Percentiles rank a stretch among this genome's conserved stretches.
These are phyloP conservation scores for Cybosia mesomella DNA, from an alignment of 2,888 invertebrate species.

Conservation along the genomic window DNA sequence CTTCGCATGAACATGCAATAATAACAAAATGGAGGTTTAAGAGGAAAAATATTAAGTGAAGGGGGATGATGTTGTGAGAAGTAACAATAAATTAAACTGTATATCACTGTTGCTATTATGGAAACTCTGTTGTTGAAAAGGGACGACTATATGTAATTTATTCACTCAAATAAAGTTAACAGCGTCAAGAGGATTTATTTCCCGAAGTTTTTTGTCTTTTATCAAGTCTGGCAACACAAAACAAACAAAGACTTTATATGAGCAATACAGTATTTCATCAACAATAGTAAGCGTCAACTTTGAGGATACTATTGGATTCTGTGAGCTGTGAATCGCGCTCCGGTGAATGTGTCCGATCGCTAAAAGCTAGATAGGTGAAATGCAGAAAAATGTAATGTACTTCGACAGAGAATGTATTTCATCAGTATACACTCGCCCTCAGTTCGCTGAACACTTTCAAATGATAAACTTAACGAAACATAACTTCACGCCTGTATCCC, in stretches of 20 bases:
- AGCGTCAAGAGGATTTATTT: no score
- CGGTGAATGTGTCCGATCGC: slow-evolving; percentile 16
- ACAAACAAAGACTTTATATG: not conserved
- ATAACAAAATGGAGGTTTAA: slow-evolving; percentile 16
- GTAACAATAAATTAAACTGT: slow-evolving; percentile 1
- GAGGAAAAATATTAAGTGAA: slow-evolving; percentile 15
- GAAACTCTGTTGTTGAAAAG: not conserved
- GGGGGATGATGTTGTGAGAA: not conserved
- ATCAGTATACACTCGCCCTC: not conserved
- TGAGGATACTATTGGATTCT: not conserved
- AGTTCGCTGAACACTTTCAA: not conserved
- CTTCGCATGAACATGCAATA: slow-evolving; percentile 20
- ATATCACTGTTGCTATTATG: not conserved
- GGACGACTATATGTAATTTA: not conserved
- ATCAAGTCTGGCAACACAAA: not conserved
- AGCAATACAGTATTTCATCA: not conserved
- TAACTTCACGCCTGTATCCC: no score
- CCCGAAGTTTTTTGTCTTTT: not conserved
- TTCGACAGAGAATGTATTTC: not conserved
- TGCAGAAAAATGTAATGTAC: not conserved
- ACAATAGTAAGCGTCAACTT: not conserved
- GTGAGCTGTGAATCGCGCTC: slow-evolving; percentile 18
- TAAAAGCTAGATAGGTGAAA: slow-evolving; percentile 14
- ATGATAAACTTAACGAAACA: no score
- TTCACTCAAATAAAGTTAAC: no score